Evolutionary conservation across 1,140 invertebrate genomes (phyloP), one percentile per base, ranked within the genome.

Genomic region (Zaprionus kolodkinae): DNA sequence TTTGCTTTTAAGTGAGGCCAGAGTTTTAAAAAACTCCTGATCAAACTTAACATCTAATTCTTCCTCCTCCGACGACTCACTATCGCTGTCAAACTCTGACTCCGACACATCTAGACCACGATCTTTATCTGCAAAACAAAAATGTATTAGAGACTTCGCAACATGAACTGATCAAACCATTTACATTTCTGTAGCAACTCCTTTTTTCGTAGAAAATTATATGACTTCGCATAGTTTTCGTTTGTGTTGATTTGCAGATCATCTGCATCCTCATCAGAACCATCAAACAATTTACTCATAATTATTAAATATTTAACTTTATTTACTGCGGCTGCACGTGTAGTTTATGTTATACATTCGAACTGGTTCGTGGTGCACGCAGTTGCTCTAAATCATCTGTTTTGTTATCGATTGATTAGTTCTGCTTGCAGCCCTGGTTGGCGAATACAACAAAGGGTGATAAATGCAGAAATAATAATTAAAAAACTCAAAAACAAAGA

Each of bases 181-280:
- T 94, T 94, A 98, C 97, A 93, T 94, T 97, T 97, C 81, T 97
- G 95, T 21, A 97, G 92, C 91, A 98, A 96, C 93, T 98, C 97
- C 85, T 97, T 97, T 79, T 96, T 94, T 65, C 97, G 94, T 95
- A 97, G 97, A 64, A 91, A 93, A 81, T 97, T 94, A 85, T 98
- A 98, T 84, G 95, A 95, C 78, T 96, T 95, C 0, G 97, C 97
- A 93, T 97, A 98, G 56, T 95, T 94, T 83, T 95, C 94, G 91
- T 97, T 96, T 54, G 96, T 95, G 83, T 95, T 95, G 17, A 97
- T 93, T 50, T 94, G 81, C 27, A 94, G 93, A 13, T 94, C 89
- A 38, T 94, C 93, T 0, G 68, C 85, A 1, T 91, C 82, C 38
- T 87, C 89, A 38, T 92, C 91, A 6, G 88, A 90, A 1, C 79